phyloP scores from a whole-genome alignment of 2,888 invertebrate species.

The Dimorphilus gyrociliatus region DNA sequence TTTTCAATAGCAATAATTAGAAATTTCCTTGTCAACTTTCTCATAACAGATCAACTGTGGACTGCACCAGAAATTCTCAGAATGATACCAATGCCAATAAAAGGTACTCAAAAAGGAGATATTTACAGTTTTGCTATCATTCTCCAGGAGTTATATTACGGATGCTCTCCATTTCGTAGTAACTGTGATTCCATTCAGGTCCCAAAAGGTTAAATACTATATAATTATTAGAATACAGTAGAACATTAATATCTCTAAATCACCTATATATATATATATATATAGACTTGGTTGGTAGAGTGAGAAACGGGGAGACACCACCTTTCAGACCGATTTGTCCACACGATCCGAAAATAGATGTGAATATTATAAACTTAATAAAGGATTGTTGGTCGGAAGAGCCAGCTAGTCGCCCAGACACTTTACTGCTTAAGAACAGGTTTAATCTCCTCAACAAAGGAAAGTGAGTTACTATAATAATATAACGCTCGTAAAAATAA shows the following conservation, averaged over 20 bases:
- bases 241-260: too few species aligned
- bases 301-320: constrained; percentile 2
- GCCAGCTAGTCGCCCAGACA: constrained; percentile 4
- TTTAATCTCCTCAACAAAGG: constrained; percentile 3
- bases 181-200: too few species aligned
- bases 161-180: constrained; percentile 28
- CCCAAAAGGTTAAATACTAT: too few species aligned
- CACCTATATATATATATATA: too few species aligned
- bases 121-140: constrained; percentile 81
- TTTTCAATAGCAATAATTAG: too few species aligned
- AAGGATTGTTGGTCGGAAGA: constrained; percentile 3
- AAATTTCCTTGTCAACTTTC: too few species aligned
- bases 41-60: too few species aligned
- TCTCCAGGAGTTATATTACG: constrained; percentile 64
- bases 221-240: too few species aligned
- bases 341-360: constrained; percentile 1
- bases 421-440: constrained; percentile 1
- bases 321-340: constrained; percentile 5
- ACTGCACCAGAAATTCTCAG: constrained; percentile 58
- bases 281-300: constrained; percentile 3
- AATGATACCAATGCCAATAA: constrained; percentile 36
- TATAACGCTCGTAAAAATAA: too few species aligned
- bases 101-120: constrained; percentile 27
- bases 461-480: too few species aligned
- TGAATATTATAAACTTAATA: constrained; percentile 3